Conservation (phyloP, 2,113 vertebrate genomes). For the Vimba vimba region DNA sequence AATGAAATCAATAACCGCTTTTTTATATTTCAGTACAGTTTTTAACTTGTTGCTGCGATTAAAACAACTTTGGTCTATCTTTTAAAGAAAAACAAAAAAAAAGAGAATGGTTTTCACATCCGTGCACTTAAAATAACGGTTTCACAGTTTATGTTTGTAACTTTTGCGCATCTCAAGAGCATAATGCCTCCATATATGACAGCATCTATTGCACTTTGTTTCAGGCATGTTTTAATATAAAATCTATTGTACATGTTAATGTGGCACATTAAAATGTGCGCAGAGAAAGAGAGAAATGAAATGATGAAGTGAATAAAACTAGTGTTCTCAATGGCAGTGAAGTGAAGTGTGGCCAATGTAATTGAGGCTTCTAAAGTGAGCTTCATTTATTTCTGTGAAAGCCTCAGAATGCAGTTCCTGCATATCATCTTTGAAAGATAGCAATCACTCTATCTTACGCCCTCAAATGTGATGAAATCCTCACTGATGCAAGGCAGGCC, state of each 20-base stretch:
- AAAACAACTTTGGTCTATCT: neutral
- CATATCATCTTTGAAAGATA: conserved; percentile 59
- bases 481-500: conserved; percentile 43
- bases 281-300: conserved; percentile 48
- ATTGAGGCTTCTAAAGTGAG: conserved; percentile 65
- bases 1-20: neutral
- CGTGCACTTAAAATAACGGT: neutral
- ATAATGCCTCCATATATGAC: neutral
- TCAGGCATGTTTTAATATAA: neutral
- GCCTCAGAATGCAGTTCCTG: conserved; percentile 58
- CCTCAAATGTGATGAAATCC: conserved; percentile 49
- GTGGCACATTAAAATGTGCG: conserved; percentile 46
- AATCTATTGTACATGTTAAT: neutral
- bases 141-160: neutral
- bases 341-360: conserved; percentile 78
- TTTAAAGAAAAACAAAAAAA: neutral
- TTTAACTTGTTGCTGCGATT: neutral
- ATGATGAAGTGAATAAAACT: conserved; percentile 68
- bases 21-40: neutral
- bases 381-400: conserved; percentile 66
- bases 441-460: conserved; percentile 33
- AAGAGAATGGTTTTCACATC: neutral
- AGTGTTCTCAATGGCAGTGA: conserved; percentile 72
- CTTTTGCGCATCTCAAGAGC: neutral
- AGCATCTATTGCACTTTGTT: neutral